Evolutionary conservation across 35 echinoderm and acorn worm species (phyloP).

Genomic region (Antedon bifida): DNA sequence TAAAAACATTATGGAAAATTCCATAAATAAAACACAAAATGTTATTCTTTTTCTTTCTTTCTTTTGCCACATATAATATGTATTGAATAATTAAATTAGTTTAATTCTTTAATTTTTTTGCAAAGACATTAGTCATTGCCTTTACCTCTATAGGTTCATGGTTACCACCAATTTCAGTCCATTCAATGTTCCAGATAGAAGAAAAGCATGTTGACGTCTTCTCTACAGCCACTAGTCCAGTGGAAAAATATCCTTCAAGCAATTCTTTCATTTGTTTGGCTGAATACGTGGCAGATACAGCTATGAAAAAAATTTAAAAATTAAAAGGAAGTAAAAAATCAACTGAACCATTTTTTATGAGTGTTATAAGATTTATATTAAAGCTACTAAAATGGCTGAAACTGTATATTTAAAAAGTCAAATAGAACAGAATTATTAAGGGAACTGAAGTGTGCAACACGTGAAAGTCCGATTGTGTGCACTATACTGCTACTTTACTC

Average conservation of each 20-base stretch:
- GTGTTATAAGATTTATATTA: too few relatives aligned
- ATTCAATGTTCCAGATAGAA: constrained; percentile 28
- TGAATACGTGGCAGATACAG: background rate
- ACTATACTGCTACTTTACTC: too few relatives aligned
- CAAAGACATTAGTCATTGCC: too few relatives aligned
- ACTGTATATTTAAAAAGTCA: too few relatives aligned
- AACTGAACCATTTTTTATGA: too few relatives aligned
- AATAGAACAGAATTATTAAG: too few relatives aligned
- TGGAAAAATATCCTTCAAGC: constrained; percentile 25
- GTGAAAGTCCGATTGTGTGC: too few relatives aligned
- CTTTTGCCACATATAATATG: background rate
- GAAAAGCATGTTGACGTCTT: constrained; percentile 8
- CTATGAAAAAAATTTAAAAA: background rate
- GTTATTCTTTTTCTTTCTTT: background rate
- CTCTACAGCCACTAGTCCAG: constrained; percentile 15
- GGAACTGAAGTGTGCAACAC: too few relatives aligned
- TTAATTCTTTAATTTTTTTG: background rate
- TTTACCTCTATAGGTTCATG: constrained; percentile 45
- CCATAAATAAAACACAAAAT: background rate
- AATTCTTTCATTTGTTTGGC: constrained; percentile 23
- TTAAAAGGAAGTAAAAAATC: too few relatives aligned
- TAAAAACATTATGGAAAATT: background rate
- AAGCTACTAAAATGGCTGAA: too few relatives aligned
- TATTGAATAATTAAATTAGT: background rate
- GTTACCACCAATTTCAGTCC: constrained; percentile 30